A percentile compares a stretch with the other conserved stretches of the same genome.
These are phyloP conservation scores for Patella vulgata DNA, from an alignment of 1,140 invertebrate species.

Conservation along the genomic window DNA sequence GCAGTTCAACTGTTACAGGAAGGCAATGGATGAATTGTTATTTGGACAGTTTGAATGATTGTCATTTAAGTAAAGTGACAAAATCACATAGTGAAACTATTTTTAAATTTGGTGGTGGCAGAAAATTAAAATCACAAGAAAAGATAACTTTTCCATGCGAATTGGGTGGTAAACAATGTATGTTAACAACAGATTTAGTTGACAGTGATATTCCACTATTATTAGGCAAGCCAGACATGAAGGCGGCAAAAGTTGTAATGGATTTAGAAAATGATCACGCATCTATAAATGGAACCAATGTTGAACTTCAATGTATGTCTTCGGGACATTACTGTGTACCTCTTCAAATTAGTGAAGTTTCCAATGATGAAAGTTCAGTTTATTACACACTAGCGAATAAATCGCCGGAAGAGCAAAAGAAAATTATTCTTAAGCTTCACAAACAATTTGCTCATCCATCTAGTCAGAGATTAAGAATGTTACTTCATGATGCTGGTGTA, in stretches of 20 bases:
- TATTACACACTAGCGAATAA: neutral
- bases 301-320: neutral
- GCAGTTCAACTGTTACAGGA: slow-evolving; percentile 9
- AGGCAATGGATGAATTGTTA: neutral
- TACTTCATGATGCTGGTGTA: slow-evolving; percentile 8
- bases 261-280: slow-evolving; percentile 6
- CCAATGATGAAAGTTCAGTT: neutral
- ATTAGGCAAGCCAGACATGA: slow-evolving; percentile 1
- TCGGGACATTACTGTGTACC: slow-evolving; percentile 4
- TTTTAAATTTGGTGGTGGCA: slow-evolving; percentile 5
- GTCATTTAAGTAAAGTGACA: too few relatives aligned
- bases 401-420: neutral
- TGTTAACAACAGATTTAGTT: neutral
- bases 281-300: neutral
- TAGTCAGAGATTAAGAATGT: slow-evolving; percentile 1
- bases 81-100: neutral
- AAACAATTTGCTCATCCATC: slow-evolving; percentile 10
- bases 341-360: neutral
- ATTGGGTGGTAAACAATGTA: neutral
- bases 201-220: slow-evolving; percentile 7
- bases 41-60: neutral
- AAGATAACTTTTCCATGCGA: slow-evolving; percentile 6
- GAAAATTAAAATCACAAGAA: neutral
- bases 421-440: slow-evolving; percentile 2
- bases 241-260: neutral